Evolutionary conservation across 2,888 invertebrate genomes (phyloP).

Genomic region (Netelia fuscicornis): DNA sequence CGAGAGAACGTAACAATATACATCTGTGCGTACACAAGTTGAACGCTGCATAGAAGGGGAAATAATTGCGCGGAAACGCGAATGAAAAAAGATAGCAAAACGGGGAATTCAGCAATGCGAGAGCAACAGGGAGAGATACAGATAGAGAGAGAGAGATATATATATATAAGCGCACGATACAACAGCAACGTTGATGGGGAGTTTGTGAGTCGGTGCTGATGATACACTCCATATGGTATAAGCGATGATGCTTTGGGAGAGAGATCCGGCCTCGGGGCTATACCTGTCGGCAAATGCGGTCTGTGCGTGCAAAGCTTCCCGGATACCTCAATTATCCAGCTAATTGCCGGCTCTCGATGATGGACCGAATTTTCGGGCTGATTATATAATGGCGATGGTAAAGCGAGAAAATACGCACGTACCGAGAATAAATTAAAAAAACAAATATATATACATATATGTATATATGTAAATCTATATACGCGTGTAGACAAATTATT

Average conservation of each 20-base stretch:
- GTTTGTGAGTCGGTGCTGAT: conserved; percentile 24
- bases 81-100: conserved; percentile 23
- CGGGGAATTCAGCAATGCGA: background rate
- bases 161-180: background rate
- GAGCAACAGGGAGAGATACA: conserved; percentile 18
- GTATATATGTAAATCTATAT: background rate
- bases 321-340: conserved; percentile 57
- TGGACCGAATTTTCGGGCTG: conserved; percentile 43
- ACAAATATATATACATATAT: background rate
- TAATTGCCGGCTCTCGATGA: conserved; percentile 52
- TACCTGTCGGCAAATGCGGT: conserved; percentile 48
- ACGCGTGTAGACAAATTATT: no score
- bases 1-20: background rate
- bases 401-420: background rate
- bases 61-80: conserved; percentile 50
- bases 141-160: conserved; percentile 4
- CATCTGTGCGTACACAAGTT: background rate
- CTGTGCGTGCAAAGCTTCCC: conserved; percentile 40
- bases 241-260: conserved; percentile 44
- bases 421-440: background rate
- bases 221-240: conserved; percentile 41
- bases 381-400: conserved; percentile 28
- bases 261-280: conserved; percentile 43
- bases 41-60: conserved; percentile 7
- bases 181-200: conserved; percentile 21